These are phyloP conservation scores for Pseudorhombus dupliciocellatus DNA, from an alignment of 2,113 vertebrate species.

Conservation along the genomic window DNA sequence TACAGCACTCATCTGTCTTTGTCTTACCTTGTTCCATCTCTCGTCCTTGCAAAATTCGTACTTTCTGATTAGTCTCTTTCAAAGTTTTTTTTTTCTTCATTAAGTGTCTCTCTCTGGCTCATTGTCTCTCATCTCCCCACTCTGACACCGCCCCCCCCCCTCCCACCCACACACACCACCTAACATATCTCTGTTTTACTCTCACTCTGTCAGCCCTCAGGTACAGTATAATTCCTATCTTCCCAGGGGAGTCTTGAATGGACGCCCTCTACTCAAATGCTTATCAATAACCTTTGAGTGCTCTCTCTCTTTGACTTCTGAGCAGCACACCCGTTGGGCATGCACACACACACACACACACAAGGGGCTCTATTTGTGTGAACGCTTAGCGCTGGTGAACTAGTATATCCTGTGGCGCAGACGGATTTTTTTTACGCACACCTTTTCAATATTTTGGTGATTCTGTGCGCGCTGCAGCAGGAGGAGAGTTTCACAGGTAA, in stretches of 20 bases:
- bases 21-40: conserved; percentile 39
- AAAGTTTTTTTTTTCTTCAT: conserved; percentile 39
- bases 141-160: conserved; percentile 47
- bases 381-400: conserved; percentile 36
- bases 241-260: conserved; percentile 79
- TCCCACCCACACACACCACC: conserved; percentile 40
- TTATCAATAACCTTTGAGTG: conserved; percentile 85
- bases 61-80: conserved; percentile 33
- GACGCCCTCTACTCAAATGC: conserved; percentile 81
- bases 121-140: conserved; percentile 41
- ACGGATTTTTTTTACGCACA: conserved; percentile 33
- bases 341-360: conserved; percentile 26
- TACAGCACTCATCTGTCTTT: conserved; percentile 15
- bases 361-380: conserved; percentile 42
- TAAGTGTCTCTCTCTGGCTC: conserved; percentile 52
- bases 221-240: conserved; percentile 79
- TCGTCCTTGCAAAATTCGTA: conserved; percentile 46
- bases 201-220: conserved; percentile 71
- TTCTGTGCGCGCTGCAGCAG: conserved; percentile 3
- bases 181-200: conserved; percentile 43
- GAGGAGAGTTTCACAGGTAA: conserved; percentile 28
- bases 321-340: conserved; percentile 64
- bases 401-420: conserved; percentile 50
- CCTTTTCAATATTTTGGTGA: conserved; percentile 48
- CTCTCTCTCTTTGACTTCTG: conserved; percentile 73